These are phyloP conservation scores for Drosophila mojavensis DNA, from an alignment of 1,140 invertebrate genomes.

Conservation along the genomic window DNA sequence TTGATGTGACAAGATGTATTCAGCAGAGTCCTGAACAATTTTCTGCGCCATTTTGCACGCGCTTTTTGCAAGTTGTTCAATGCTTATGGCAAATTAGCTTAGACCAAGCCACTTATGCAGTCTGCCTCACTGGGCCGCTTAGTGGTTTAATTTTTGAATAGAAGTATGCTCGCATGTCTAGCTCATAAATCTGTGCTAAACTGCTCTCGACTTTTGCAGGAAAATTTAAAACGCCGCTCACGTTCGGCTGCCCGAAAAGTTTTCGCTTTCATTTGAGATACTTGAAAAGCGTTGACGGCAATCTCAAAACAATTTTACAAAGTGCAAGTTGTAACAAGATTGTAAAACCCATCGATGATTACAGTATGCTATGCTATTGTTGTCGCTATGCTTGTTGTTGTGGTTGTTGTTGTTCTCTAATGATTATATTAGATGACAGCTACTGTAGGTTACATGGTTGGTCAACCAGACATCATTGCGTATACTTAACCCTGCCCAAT, in stretches of 20 bases:
- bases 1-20: slow-evolving; percentile 41
- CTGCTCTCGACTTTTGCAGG: slow-evolving; percentile 39
- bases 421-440: slow-evolving; percentile 1
- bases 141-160: slow-evolving; percentile 64
- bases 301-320: slow-evolving; percentile 51
- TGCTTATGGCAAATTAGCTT: slow-evolving; percentile 79
- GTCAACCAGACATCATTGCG: slow-evolving; percentile 46
- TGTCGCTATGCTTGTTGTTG: too few species aligned
- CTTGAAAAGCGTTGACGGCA: slow-evolving; percentile 51
- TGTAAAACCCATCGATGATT: slow-evolving; percentile 34
- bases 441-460: slow-evolving; percentile 11
- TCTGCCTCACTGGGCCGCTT: slow-evolving; percentile 16
- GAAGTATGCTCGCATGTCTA: slow-evolving; percentile 12
- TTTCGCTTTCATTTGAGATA: slow-evolving; percentile 60
- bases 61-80: slow-evolving; percentile 59
- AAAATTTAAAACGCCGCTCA: slow-evolving; percentile 56
- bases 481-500: slow-evolving; percentile 50
- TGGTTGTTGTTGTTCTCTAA: not conserved
- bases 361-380: not conserved
- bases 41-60: slow-evolving; percentile 55
- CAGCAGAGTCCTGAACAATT: slow-evolving; percentile 44
- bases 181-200: slow-evolving; percentile 69
- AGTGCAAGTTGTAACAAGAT: slow-evolving; percentile 1
- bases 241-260: slow-evolving; percentile 48
- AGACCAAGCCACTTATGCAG: slow-evolving; percentile 41